Base-by-base conservation (phyloP, 2,797 vertebrate species). In the Anguilla obscura region DNA sequence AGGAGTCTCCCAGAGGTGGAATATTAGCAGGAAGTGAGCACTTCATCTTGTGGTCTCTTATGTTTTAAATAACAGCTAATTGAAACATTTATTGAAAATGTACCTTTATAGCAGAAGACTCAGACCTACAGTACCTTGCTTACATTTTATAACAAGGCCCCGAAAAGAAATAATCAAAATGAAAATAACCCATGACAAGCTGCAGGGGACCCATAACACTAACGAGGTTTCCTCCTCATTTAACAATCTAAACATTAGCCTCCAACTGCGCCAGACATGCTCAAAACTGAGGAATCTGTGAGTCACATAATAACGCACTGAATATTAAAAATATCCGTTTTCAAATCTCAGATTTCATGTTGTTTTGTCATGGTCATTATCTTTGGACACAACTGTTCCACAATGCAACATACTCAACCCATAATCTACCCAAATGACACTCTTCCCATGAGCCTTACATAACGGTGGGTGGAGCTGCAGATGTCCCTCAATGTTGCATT, bases 221-320 rank as follows among this genome's bases (percentile, higher is more conserved):
- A 79, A 79, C 14, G 6, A 12, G 4, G 18, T n/a, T 79, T 40
- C 33, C 71, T 76, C 27, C 74, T 36, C 74, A 79, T 45, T 79
- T 3, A 79, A 79, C 36, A 79, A 79, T 40, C 74, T 21, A 79
- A 45, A 21, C 74, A 79, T 79, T 79, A 40, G 36, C 74, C 74
- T 5, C 74, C 4, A 33, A 79, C 18, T 18, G 74, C 30, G 16
- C 3, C 74, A 40, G 33, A 45, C 10, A 16, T 79, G 74, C 4
- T 5, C 14, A 12, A 12, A 12, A 14, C 8, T 33, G 66, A 69
- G 9, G 24, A 69, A 33, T 76, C 8, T 4, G 12, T 12, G 5
- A 30, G n/a, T 30, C 8, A 10, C 66, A 12, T 3, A 33, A 76
- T 36, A 76, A 14, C 27, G 3, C 27, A 76, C 33, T 76, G 27